A percentile compares a stretch with the other conserved stretches of the same genome.
These are phyloP conservation scores for Eupithecia vulgata DNA, from an alignment of 2,888 invertebrate genomes.

Conservation along the genomic window DNA sequence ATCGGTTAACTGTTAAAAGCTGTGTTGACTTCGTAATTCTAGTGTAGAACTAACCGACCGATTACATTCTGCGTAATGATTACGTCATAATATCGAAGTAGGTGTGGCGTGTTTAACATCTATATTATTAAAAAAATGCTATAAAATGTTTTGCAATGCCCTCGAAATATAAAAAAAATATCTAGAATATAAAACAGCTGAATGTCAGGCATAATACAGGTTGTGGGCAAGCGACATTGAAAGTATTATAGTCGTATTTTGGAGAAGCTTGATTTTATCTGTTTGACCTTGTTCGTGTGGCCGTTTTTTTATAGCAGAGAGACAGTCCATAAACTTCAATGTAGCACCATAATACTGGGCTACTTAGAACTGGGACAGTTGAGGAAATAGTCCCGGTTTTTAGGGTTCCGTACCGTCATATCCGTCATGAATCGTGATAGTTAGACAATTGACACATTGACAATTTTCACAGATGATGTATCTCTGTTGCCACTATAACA, in stretches of 20 bases:
- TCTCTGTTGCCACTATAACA: too few relatives aligned
- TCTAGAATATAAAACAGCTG: slow-evolving; percentile 5
- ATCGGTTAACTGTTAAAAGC: not conserved
- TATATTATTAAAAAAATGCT: not conserved
- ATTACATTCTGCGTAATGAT: not conserved
- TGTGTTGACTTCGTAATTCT: not conserved
- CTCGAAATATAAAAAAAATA: not conserved
- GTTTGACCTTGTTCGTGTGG: not conserved
- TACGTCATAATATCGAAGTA: not conserved
- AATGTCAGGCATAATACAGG: slow-evolving; percentile 1
- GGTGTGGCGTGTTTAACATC: not conserved
- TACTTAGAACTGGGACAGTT: not conserved
- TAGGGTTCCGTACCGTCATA: too few relatives aligned
- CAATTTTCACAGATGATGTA: too few relatives aligned
- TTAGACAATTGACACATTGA: too few relatives aligned
- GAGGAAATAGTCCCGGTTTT: not conserved
- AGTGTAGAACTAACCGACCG: not conserved
- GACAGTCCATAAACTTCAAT: not conserved
- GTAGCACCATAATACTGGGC: not conserved
- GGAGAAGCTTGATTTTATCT: slow-evolving; percentile 15
- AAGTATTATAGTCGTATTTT: slow-evolving; percentile 71
- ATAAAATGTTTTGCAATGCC: not conserved
- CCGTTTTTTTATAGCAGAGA: not conserved
- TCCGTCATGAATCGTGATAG: too few relatives aligned
- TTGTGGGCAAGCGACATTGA: slow-evolving; percentile 88